Conservation (phyloP, 2,888 invertebrate genomes). For the Leucophenga maculata region DNA sequence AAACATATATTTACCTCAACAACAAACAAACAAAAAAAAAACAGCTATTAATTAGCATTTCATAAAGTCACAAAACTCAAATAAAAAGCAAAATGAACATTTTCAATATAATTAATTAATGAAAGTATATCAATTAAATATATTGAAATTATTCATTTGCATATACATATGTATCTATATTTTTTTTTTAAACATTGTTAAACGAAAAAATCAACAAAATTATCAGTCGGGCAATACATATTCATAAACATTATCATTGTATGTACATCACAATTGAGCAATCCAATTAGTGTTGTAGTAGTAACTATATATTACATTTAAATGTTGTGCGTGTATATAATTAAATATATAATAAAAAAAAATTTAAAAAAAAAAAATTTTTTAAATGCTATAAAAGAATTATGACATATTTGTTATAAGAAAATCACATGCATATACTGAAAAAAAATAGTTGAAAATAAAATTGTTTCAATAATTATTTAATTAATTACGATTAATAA, state of each 20-base stretch:
- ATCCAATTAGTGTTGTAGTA: no score
- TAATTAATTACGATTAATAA: no score
- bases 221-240: no score
- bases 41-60: background rate
- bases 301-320: no score
- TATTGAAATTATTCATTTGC: no score
- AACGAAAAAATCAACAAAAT: background rate
- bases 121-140: background rate
- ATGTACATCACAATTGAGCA: no score
- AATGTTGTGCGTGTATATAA: background rate
- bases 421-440: background rate
- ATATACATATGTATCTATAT: no score
- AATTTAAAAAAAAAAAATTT: background rate
- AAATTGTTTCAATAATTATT: no score
- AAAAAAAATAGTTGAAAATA: background rate
- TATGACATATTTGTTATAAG: background rate
- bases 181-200: background rate
- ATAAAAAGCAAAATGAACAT: background rate
- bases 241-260: no score
- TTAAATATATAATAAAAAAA: background rate
- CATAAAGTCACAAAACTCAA: background rate
- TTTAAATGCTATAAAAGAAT: background rate
- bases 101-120: background rate
- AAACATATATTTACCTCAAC: background rate
- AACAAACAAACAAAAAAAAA: background rate